phyloP scores from a whole-genome alignment of 1,140 invertebrate genomes.

The Akabosia matsudoensis region DNA sequence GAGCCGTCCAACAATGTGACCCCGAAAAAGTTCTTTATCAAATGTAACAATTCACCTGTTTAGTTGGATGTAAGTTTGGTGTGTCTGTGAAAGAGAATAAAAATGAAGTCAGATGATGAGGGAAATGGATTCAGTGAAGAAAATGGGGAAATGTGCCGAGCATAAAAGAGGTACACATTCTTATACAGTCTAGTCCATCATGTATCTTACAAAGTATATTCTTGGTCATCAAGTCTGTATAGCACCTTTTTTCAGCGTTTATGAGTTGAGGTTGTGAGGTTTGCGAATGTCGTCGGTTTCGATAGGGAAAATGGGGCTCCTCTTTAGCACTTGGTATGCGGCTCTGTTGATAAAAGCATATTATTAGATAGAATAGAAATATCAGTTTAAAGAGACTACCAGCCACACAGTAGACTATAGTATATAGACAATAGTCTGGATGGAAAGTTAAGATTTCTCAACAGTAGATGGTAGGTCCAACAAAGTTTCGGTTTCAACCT shows the following conservation, averaged over 20 bases:
- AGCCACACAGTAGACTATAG: not conserved
- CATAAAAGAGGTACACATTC: not conserved
- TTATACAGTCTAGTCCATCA: too few species aligned
- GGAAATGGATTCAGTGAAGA: not conserved
- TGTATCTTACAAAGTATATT: not conserved
- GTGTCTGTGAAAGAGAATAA: constrained; percentile 3
- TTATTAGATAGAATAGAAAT: not conserved
- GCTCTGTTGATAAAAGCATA: not conserved
- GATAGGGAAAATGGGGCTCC: too few species aligned
- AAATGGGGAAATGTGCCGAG: not conserved
- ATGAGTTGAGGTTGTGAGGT: not conserved
- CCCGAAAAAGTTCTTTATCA: not conserved
- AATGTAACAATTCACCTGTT: not conserved
- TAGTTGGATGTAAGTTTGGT: not conserved
- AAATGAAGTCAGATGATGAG: constrained; percentile 2
- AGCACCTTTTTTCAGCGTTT: not conserved
- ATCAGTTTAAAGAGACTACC: not conserved
- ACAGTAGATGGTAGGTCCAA: constrained; percentile 17
- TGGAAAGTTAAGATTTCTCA: not conserved
- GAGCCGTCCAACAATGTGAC: too few species aligned
- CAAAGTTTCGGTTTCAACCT: not conserved
- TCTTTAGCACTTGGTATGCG: not conserved
- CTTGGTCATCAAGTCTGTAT: not conserved
- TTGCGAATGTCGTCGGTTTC: not conserved
- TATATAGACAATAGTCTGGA: not conserved